phyloP scores from a whole-genome alignment of 2,113 vertebrate species.

The Willisornis vidua region DNA sequence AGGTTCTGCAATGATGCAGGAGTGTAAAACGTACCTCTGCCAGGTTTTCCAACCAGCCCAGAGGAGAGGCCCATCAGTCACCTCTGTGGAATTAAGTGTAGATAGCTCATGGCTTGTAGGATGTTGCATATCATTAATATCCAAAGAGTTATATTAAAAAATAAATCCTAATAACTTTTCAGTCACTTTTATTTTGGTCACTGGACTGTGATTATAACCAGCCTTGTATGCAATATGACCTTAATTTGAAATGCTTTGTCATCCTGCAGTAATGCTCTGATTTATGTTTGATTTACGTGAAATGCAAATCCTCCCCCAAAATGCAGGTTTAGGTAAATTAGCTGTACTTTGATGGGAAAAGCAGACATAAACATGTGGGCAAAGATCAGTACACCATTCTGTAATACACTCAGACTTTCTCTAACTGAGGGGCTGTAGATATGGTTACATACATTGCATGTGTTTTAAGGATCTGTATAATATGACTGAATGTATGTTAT shows the following conservation, averaged over 20 bases:
- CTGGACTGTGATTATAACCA: conserved; percentile 11
- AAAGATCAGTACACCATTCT: not conserved
- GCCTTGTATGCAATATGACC: not conserved
- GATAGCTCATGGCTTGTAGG: not conserved
- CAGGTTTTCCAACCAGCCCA: not conserved
- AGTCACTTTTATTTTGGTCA: conserved; percentile 1
- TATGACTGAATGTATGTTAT: not conserved
- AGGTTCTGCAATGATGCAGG: not conserved
- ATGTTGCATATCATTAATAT: conserved; percentile 33
- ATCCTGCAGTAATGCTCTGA: not conserved
- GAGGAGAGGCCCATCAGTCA: conserved; percentile 16
- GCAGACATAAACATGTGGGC: not conserved
- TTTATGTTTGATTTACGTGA: not conserved
- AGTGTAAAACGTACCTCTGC: not conserved
- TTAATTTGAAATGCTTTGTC: conserved; percentile 52
- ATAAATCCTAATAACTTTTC: conserved; percentile 10
- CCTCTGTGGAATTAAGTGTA: conserved; percentile 21
- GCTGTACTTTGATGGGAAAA: not conserved
- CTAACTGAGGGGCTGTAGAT: not conserved
- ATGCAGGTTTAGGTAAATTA: not conserved
- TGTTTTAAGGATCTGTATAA: not conserved
- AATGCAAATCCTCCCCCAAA: not conserved
- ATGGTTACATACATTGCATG: not conserved
- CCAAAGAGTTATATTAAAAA: not conserved
- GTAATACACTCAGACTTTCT: not conserved